Evolutionary conservation across 2,888 invertebrate species (phyloP), one percentile per base, ranked within the genome.

Genomic region (Gymnoscelis rufifasciata): DNA sequence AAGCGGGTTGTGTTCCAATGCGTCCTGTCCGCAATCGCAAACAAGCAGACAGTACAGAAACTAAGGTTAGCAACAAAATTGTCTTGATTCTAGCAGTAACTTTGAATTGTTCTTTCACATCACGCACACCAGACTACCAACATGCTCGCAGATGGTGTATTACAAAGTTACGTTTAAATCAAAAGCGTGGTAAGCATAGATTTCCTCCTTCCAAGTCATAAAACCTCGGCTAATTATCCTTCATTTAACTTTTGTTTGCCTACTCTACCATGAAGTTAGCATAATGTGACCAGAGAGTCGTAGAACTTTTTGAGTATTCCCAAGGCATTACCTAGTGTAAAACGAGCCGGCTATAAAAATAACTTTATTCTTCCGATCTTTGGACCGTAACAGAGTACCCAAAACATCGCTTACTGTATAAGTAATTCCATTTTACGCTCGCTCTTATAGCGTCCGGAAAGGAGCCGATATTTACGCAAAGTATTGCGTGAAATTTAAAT

Each of bases 341-440:
- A 47, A 24, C 43, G 27, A 27, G 27, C 37, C 31, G 23, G 76
- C 69, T 79, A 79, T 82, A 82, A 82, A 78, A 81, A 69, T 64
- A 77, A 78, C 75, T 78, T 80, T 78, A 80, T 78, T 75, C 69
- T 68, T 66, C 66, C 72, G 74, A 80, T 81, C 78, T 76, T 70
- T 71, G 59, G 60, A 63, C 67, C 67, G 71, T 78, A 78, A 78
- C 77, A 74, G 67, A 64, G 74, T 74, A 78, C 19, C 3, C 5
- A 19, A n/a, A 77, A 74, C 73, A 76, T 77, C 71, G 65, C 65
- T 43, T 43, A 37, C 77, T 75, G 75, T 77, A 74, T 77, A 68
- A 76, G 77, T 77, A 78, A 78, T 78, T 74, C 66, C 66, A 65
- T 76, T 71, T 76, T 76, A 72, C 63, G 64, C 65, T 63, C 62